These are phyloP conservation scores for Cyphomyrus plagiostoma DNA, from an alignment of 2,113 vertebrate species.

Conservation along the genomic window DNA sequence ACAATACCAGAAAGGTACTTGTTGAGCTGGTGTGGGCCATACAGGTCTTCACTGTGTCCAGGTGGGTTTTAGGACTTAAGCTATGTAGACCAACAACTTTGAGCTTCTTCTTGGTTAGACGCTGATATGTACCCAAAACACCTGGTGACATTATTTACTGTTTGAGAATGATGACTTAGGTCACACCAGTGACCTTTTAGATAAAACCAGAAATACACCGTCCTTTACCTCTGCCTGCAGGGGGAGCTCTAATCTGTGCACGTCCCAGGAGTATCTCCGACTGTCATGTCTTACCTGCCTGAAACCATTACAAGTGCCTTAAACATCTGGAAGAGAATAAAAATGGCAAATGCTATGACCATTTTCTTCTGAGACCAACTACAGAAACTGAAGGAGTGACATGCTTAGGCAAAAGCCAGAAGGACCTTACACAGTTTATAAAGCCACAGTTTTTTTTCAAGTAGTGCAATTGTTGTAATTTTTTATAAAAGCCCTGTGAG, in stretches of 20 bases:
- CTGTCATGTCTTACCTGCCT: background rate
- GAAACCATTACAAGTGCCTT: background rate
- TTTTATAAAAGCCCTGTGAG: constrained; percentile 21
- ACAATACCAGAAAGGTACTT: background rate
- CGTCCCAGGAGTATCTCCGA: background rate
- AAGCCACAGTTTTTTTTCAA: background rate
- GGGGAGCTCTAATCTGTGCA: background rate
- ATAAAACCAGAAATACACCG: background rate
- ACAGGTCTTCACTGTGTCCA: background rate
- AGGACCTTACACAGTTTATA: background rate
- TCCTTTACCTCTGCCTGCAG: background rate
- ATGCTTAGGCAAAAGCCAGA: background rate
- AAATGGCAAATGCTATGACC: background rate
- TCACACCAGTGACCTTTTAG: background rate
- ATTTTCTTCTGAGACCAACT: background rate
- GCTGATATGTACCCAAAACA: background rate
- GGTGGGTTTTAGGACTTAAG: background rate
- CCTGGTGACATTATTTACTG: background rate
- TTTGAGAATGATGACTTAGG: background rate
- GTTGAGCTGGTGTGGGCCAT: background rate
- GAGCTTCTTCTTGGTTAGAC: background rate
- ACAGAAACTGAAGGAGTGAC: background rate
- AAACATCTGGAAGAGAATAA: background rate
- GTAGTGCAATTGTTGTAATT: constrained; percentile 15
- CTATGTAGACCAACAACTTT: background rate